Evolutionary conservation across 2,888 invertebrate genomes (phyloP), one percentile per base, ranked within the genome.

Genomic region (Drosophila percnosoma): DNA sequence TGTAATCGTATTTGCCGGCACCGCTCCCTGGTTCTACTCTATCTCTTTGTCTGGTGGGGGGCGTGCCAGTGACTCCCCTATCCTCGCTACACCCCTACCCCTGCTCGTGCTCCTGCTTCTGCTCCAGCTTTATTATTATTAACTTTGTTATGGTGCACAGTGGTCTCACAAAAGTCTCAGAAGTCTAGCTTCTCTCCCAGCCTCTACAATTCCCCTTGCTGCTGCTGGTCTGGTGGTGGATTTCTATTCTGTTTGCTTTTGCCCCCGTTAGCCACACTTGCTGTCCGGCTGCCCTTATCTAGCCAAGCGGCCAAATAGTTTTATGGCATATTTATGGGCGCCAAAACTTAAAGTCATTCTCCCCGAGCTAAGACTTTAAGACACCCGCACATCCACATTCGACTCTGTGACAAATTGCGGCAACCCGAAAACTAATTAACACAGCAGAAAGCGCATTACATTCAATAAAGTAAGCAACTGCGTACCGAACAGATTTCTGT

Each of bases 301-400:
- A 83, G 77, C 77, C 61, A 67, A 63, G 71, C 83, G 73, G 66
- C 79, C 84, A 85, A 85, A 85, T 85, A 85, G 84, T 85, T 85
- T 85, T 85, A 85, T 87, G 84, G 84, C 84, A 85, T 85, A 85
- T 85, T 85, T 85, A 87, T 85, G 88, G 86, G 80, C 84, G 88
- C 84, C 88, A 73, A 84, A 85, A 87, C 80, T 79, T 79, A 80
- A 79, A 79, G 79, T 77, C 80, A 68, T 53, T 80, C 66, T 38
- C 63, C 66, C 66, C 59, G 54, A 66, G 81, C 81, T 85, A 85
- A 85, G 86, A 87, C 84, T 85, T 85, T 85, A 85, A 85, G 88
- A 77, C 84, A 74, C 68, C 52, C 64, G 27, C n/a, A 55, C 76
- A 76, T 58, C 58, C 48, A 73, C 76, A 72, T 69, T 53, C 49